Evolutionary conservation across 2,888 invertebrate species (phyloP), one percentile per base, ranked within the genome.

Genomic region (Coleophora flavipennella): DNA sequence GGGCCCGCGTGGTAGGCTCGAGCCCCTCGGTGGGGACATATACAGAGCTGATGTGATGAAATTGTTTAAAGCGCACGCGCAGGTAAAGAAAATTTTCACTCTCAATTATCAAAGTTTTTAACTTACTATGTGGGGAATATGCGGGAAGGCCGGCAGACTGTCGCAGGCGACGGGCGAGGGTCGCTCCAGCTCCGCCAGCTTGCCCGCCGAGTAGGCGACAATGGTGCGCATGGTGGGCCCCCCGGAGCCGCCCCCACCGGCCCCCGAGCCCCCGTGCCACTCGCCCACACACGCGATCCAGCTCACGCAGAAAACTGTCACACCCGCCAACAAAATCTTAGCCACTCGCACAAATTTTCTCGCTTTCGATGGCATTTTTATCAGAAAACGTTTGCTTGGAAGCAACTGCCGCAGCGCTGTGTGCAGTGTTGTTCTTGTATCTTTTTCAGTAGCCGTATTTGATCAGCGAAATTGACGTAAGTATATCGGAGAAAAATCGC

Each of bases 151-250:
- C 1, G 75, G 79, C 8, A 80, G 55, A 10, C 71, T 66, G 49
- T 76, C 74, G 53, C 85, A 85, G 39, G 75, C 55, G 39, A 85
- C 67, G 0, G 80, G 83, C 13, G 64, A 68, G 7, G 81, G 83
- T 11, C 74, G 64, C 45, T 86, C 85, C 71, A 86, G 67, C 60
- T 86, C 85, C 3, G 83, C 85, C 53, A 73, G 81, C 54, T 85
- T 85, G 46, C 74, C 83, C 57, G 86, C 87, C 27, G 89, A 89
- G 67, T 88, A 89, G 13, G 86, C 88, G 48, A 89, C 86, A 50
- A 89, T 87, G 44, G 88, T 88, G 56, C 80, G 80, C 73, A 88
- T 86, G 42, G 84, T 84, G 25, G 83, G 58, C 3, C 29, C 29
- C 29, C 29, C n/a, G 4, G n/a, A 4, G 63, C 62, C 6, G 63